phyloP scores from a whole-genome alignment of 2,888 invertebrate genomes.

The Micoletzkya japonica region DNA sequence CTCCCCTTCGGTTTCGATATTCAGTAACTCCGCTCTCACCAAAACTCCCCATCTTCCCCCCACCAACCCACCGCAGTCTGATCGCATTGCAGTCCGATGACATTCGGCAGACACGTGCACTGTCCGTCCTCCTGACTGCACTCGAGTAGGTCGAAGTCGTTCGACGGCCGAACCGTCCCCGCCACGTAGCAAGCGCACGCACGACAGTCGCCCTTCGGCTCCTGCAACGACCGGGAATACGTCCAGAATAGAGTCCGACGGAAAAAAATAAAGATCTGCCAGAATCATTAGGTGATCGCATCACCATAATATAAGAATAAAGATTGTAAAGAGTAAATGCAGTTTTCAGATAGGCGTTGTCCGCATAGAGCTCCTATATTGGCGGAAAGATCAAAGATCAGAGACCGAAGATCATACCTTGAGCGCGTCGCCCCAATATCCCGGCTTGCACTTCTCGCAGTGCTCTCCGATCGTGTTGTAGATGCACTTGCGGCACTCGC shows the following conservation, averaged over 20 bases:
- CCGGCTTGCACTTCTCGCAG: slow-evolving; percentile 88
- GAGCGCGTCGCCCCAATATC: slow-evolving; percentile 90
- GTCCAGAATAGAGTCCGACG: too few relatives aligned
- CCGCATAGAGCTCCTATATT: neutral
- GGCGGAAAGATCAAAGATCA: neutral
- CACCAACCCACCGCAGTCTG: slow-evolving; percentile 58
- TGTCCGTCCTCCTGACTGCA: slow-evolving; percentile 65
- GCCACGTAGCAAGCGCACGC: slow-evolving; percentile 81
- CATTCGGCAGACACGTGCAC: slow-evolving; percentile 66
- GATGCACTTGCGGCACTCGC: slow-evolving; percentile 93
- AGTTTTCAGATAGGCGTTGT: too few relatives aligned
- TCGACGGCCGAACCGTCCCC: slow-evolving; percentile 72
- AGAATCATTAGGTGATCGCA: too few relatives aligned
- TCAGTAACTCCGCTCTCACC: neutral
- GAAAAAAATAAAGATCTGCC: too few relatives aligned
- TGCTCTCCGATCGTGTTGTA: slow-evolving; percentile 88
- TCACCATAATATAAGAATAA: too few relatives aligned
- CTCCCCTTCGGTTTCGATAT: neutral
- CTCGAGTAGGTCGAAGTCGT: slow-evolving; percentile 60
- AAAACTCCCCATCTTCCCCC: too few relatives aligned
- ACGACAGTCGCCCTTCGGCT: slow-evolving; percentile 80
- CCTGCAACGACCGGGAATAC: slow-evolving; percentile 66
- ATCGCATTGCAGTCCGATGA: slow-evolving; percentile 65
- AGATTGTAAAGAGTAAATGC: too few relatives aligned
- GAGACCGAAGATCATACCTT: slow-evolving; percentile 17